These are phyloP conservation scores for Spodoptera picta DNA, from an alignment of 2,888 invertebrate species.

Conservation along the genomic window DNA sequence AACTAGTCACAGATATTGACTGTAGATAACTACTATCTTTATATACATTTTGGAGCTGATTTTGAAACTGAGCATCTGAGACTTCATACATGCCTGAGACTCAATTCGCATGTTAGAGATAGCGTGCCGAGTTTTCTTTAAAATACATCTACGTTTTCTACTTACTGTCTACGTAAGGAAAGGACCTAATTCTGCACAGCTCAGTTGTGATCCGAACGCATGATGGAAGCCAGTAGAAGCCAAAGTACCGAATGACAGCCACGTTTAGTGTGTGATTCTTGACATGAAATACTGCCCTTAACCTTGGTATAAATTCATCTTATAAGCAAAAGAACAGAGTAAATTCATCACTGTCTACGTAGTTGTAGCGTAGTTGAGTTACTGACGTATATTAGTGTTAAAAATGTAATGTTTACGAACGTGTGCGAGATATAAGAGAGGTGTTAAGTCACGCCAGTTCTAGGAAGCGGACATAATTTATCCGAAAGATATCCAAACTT, in stretches of 20 bases:
- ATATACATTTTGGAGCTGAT: no score
- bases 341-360: conserved; percentile 42
- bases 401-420: conserved; percentile 57
- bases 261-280: conserved; percentile 11
- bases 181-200: no score
- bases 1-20: no score
- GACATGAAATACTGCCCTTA: conserved; percentile 5
- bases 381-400: conserved; percentile 44
- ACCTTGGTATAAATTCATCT: conserved; percentile 1
- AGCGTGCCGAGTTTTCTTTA: no score
- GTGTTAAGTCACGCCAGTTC: conserved; percentile 56
- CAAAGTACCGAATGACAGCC: neutral
- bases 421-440: conserved; percentile 27
- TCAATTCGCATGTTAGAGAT: no score
- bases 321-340: conserved; percentile 13
- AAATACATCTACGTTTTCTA: no score
- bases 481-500: conserved; percentile 32
- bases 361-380: conserved; percentile 25
- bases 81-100: no score
- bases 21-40: no score
- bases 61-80: no score
- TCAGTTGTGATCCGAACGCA: neutral
- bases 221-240: neutral
- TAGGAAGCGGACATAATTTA: conserved; percentile 55
- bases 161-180: no score